Evolutionary conservation across 2,888 invertebrate species (phyloP), one percentile per base, ranked within the genome.

Genomic region (Anarsia innoxiella): DNA sequence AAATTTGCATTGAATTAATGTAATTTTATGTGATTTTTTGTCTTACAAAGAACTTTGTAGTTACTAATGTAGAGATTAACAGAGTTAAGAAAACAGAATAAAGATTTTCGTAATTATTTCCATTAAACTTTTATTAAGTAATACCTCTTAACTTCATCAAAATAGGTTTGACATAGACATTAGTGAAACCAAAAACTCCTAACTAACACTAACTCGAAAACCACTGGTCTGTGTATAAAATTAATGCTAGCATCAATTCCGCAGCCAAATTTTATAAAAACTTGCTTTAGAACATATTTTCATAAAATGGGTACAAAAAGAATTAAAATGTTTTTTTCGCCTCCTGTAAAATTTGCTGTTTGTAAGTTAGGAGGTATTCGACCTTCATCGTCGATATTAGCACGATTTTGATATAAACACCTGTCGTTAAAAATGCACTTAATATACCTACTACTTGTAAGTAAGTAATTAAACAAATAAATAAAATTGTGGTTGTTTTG

Each of bases 61-160:
- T 12, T n/a, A n/a, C 28, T 11, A 28, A 28, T 28, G 9, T 28
- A n/a, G n/a, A n/a, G 12, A 28, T 28, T 28, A 9, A 28, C 10
- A 28, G 12, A 11, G 10, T 28, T 11, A 28, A 12, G 12, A 3
- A 12, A 12, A 28, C 3, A 28, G 4, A 28, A 12, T 28, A 28
- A n/a, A n/a, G n/a, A 28, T 12, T 28, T 28, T 28, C 28, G n/a
- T n/a, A 28, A 28, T 28, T 11, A 28, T 28, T 28, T 28, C 28
- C 12, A 12, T 28, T 28, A 28, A 5, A 5, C 12, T 28, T 28
- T 28, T 28, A 12, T 12, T 12, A 12, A 12, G 11, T 28, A 12
- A 9, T 12, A 28, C 10, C 12, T 28, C 10, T 11, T 28, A 11
- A 11, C 4, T 12, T 28, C 28, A 12, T 28, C 11, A 28, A 28